These are phyloP conservation scores for Lepus townsendii DNA, from an alignment of 2,797 vertebrate species.

Conservation along the genomic window DNA sequence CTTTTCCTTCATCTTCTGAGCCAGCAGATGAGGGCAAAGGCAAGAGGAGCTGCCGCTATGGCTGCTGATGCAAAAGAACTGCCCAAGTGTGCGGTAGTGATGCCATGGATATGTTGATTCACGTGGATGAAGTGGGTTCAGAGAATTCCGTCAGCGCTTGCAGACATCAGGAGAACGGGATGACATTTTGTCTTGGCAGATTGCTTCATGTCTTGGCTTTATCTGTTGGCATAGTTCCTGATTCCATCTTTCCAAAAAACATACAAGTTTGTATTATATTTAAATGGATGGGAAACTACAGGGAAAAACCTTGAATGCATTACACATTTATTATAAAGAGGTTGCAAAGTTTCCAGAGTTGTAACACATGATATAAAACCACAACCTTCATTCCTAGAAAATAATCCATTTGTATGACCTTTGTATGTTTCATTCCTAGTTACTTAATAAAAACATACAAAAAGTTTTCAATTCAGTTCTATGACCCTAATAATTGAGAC, in stretches of 20 bases:
- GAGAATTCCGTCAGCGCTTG: background rate
- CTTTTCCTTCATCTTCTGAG: background rate
- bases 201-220: background rate
- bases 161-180: background rate
- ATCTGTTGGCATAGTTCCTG: background rate
- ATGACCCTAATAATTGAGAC: constrained; percentile 7
- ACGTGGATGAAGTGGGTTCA: background rate
- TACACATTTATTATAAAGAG: background rate
- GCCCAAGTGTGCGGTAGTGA: background rate
- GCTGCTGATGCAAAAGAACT: background rate
- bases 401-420: background rate
- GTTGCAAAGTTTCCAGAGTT: constrained; percentile 26
- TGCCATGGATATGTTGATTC: background rate
- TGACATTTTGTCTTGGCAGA: background rate
- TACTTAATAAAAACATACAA: background rate
- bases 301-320: background rate
- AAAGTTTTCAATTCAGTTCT: constrained; percentile 32
- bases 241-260: background rate
- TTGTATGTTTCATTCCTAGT: background rate
- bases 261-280: background rate
- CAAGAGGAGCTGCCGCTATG: background rate
- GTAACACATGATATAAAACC: background rate
- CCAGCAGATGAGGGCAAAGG: background rate
- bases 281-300: background rate
- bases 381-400: background rate